These are phyloP conservation scores for Todus mexicanus DNA, from an alignment of 2,797 vertebrate species.

Conservation along the genomic window DNA sequence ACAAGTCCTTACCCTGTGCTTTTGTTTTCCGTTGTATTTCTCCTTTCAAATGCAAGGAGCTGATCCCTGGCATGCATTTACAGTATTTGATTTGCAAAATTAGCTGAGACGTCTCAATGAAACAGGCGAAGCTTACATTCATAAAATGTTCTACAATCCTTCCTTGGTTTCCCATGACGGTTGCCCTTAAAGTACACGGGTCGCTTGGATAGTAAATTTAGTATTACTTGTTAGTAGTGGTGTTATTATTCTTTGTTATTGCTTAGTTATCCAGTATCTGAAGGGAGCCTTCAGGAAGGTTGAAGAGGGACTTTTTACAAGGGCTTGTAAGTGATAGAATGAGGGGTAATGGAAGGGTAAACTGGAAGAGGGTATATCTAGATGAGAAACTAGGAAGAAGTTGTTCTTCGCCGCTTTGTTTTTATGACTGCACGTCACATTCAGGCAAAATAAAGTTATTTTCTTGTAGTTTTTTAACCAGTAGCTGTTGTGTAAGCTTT, in stretches of 20 bases:
- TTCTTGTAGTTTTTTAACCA: background rate
- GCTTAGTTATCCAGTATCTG: no score
- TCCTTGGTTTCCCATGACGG: background rate
- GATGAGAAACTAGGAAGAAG: no score
- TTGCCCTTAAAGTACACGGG: background rate
- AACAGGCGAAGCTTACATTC: fast-evolving
- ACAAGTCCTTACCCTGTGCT: fast-evolving
- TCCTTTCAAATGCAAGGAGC: background rate
- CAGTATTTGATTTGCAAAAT: background rate
- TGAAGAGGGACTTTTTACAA: no score
- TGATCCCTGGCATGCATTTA: background rate
- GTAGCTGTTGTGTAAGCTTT: background rate
- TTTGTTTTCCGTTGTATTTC: background rate
- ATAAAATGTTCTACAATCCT: background rate
- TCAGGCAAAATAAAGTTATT: background rate
- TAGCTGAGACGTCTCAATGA: background rate
- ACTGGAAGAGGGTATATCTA: no score
- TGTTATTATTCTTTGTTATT: no score
- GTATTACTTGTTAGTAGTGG: background rate
- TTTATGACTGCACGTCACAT: background rate
- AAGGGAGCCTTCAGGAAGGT: no score
- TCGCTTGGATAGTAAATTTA: background rate
- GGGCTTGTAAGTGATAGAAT: no score
- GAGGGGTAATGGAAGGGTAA: no score
- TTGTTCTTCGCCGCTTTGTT: background rate